Conservation (phyloP, 2,797 vertebrate species). For the Falco berigora region DNA sequence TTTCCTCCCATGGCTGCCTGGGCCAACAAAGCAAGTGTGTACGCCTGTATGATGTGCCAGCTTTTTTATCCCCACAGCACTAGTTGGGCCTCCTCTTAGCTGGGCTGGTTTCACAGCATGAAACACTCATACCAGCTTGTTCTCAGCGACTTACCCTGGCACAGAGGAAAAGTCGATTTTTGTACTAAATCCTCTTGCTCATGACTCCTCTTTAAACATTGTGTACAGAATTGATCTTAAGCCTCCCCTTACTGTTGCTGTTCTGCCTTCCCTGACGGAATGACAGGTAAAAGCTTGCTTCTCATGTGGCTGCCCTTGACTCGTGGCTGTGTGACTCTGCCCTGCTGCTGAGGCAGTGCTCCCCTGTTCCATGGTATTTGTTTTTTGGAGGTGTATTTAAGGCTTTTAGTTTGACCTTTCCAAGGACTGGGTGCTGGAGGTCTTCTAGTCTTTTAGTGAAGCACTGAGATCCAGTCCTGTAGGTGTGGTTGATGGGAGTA, state of each 20-base stretch:
- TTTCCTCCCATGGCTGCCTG: neutral
- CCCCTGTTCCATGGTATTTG: neutral
- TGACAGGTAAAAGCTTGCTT: neutral
- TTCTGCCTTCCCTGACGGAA: neutral
- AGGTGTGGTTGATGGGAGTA: neutral
- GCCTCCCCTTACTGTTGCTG: neutral
- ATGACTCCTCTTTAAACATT: neutral
- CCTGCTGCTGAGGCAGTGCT: neutral
- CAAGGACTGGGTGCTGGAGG: neutral
- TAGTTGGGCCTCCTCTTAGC: neutral
- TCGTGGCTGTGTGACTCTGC: neutral
- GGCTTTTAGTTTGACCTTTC: neutral
- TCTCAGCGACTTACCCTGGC: neutral
- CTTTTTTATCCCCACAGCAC: neutral
- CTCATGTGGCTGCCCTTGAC: neutral
- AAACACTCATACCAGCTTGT: neutral
- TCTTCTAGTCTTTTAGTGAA: neutral
- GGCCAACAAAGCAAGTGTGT: neutral
- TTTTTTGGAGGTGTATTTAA: neutral
- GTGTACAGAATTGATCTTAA: neutral
- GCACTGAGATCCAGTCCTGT: neutral
- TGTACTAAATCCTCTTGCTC: neutral
- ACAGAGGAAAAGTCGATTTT: neutral
- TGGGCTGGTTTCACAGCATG: neutral
- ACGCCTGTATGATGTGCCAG: neutral